Percentiles rank a stretch among this genome's conserved stretches.
phyloP scores from a whole-genome alignment of 2,888 invertebrate genomes.

The Nemoura dubitans region DNA sequence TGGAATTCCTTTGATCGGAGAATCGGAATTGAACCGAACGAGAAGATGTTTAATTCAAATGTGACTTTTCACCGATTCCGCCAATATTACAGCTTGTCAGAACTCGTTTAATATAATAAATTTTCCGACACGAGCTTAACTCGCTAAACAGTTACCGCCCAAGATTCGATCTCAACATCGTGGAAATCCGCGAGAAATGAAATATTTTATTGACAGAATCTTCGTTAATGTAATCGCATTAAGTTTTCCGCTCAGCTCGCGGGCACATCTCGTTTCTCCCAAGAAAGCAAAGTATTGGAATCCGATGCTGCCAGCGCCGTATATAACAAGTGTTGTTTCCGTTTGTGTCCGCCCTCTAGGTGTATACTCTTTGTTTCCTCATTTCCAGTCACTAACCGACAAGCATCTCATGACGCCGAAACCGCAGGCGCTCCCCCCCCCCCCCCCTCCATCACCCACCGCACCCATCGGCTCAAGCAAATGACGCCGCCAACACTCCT shows the following conservation, averaged over 20 bases:
- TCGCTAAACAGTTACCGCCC: background rate
- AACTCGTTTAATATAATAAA: background rate
- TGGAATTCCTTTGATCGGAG: background rate
- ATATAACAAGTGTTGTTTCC: background rate
- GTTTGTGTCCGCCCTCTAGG: background rate
- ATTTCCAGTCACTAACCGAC: background rate
- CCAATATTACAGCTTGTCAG: background rate
- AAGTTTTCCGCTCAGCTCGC: background rate
- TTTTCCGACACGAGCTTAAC: background rate
- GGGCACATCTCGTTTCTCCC: background rate
- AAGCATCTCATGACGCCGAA: background rate
- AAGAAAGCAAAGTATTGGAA: conserved; percentile 24
- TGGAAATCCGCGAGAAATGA: background rate
- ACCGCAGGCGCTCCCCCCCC: background rate
- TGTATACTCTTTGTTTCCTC: background rate
- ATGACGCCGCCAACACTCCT: background rate
- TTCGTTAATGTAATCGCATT: conserved; percentile 12
- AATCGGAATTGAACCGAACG: background rate
- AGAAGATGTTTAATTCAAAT: background rate
- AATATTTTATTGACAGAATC: conserved; percentile 7
- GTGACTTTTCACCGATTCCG: background rate
- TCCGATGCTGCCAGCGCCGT: background rate
- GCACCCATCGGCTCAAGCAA: background rate
- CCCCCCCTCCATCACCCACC: background rate
- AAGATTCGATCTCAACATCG: background rate